phyloP scores from a whole-genome alignment of 2,797 vertebrate species.

The Microctenopoma steveboyesi region DNA sequence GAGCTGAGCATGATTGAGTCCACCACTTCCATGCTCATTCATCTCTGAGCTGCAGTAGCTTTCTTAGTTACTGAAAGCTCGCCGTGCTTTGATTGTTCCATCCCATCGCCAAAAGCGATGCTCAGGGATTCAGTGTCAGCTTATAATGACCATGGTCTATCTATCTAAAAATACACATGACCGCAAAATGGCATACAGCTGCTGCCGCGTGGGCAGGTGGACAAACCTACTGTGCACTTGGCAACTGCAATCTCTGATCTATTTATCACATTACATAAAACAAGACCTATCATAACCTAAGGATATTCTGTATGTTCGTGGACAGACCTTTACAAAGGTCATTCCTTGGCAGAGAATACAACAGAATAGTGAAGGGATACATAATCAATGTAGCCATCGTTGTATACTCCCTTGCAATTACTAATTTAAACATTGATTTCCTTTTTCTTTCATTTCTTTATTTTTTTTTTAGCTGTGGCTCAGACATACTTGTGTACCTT shows the following conservation, averaged over 20 bases:
- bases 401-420: not conserved
- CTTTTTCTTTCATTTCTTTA: too few species aligned
- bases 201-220: not conserved
- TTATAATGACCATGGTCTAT: not conserved
- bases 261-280: slow-evolving; percentile 24
- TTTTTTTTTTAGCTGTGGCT: not conserved
- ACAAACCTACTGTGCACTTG: not conserved
- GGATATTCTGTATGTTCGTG: not conserved
- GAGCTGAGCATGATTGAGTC: not conserved
- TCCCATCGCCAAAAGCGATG: not conserved
- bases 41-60: not conserved
- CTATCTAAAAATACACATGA: not conserved
- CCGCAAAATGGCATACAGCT: not conserved
- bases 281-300: not conserved
- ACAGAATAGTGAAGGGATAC: not conserved
- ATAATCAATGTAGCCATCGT: not conserved
- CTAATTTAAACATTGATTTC: not conserved
- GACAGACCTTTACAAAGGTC: not conserved
- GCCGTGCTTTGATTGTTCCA: not conserved
- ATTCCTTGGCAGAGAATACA: not conserved
- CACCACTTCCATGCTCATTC: not conserved
- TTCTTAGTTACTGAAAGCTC: not conserved
- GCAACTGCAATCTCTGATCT: slow-evolving; percentile 3
- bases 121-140: not conserved
- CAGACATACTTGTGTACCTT: not conserved